phyloP scores from a whole-genome alignment of 1,140 invertebrate genomes.

The Conopomorpha cramerella region DNA sequence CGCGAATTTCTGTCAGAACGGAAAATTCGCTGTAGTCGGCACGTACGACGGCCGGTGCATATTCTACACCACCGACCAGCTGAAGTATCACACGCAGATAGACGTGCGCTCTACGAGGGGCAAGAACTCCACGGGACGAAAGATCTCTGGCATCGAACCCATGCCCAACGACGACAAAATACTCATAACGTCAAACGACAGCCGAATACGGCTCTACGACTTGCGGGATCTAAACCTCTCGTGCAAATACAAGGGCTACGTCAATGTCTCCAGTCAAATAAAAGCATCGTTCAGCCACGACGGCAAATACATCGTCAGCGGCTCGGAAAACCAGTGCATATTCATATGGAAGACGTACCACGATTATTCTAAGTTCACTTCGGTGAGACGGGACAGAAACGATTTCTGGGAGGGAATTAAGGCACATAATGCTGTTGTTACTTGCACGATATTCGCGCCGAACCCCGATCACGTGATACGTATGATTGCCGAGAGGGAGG shows the following conservation, averaged over 20 bases:
- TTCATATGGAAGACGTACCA: slow-evolving; percentile 97
- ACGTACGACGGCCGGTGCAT: slow-evolving; percentile 97
- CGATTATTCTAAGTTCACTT: slow-evolving; percentile 94
- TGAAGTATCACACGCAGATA: slow-evolving; percentile 98
- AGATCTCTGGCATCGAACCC: slow-evolving; percentile 97
- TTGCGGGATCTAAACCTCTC: slow-evolving; percentile 91
- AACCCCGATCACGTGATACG: slow-evolving; percentile 90
- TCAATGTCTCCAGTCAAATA: slow-evolving; percentile 96
- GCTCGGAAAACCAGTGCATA: slow-evolving; percentile 97
- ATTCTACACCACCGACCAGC: slow-evolving; percentile 96
- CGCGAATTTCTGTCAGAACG: slow-evolving; percentile 97
- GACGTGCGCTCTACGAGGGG: slow-evolving; percentile 93
- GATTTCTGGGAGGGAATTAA: slow-evolving; percentile 98
- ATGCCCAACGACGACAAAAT: slow-evolving; percentile 97
- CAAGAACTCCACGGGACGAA: slow-evolving; percentile 91
- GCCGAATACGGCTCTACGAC: slow-evolving; percentile 94
- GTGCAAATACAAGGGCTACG: slow-evolving; percentile 95
- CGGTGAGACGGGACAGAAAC: slow-evolving; percentile 91
- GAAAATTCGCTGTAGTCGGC: slow-evolving; percentile 96
- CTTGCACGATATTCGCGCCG: slow-evolving; percentile 95
- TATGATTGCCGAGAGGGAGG: slow-evolving; percentile 69
- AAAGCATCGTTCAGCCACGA: slow-evolving; percentile 96
- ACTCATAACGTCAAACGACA: slow-evolving; percentile 97
- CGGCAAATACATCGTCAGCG: slow-evolving; percentile 95
- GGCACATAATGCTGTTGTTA: slow-evolving; percentile 95